Evolutionary conservation across 2,113 vertebrate genomes (phyloP).

Genomic region (Miniopterus natalensis): DNA sequence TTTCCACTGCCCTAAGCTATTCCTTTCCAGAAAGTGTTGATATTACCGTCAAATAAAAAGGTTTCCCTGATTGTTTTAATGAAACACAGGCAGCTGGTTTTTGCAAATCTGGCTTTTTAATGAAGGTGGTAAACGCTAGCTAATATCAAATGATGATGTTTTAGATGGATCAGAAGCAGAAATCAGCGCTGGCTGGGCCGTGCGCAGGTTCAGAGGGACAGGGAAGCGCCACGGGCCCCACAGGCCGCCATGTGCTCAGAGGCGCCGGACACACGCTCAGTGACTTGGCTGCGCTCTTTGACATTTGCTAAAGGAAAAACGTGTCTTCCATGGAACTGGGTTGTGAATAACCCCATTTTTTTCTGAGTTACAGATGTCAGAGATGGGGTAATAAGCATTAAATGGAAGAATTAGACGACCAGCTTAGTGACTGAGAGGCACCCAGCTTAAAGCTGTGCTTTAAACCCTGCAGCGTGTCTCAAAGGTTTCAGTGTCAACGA

Average conservation of each 20-base stretch:
- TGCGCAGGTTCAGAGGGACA: no score
- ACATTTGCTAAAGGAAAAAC: neutral
- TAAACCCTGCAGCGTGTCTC: neutral
- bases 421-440: no score
- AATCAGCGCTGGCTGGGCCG: neutral
- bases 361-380: neutral
- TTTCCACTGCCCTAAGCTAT: neutral
- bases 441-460: neutral
- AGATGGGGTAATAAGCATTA: neutral
- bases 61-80: neutral
- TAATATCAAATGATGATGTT: neutral
- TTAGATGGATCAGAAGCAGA: conserved; percentile 22
- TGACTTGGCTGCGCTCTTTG: neutral
- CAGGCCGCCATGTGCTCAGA: no score
- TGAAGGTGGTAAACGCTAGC: neutral
- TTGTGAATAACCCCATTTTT: neutral
- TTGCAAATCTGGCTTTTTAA: neutral
- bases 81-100: neutral
- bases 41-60: neutral
- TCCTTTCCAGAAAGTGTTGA: neutral
- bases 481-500: neutral
- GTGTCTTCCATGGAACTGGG: neutral
- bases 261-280: neutral
- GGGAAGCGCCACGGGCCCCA: no score
- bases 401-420: neutral